phyloP scores from a whole-genome alignment of 2,797 vertebrate genomes.

The Alauda arvensis region DNA sequence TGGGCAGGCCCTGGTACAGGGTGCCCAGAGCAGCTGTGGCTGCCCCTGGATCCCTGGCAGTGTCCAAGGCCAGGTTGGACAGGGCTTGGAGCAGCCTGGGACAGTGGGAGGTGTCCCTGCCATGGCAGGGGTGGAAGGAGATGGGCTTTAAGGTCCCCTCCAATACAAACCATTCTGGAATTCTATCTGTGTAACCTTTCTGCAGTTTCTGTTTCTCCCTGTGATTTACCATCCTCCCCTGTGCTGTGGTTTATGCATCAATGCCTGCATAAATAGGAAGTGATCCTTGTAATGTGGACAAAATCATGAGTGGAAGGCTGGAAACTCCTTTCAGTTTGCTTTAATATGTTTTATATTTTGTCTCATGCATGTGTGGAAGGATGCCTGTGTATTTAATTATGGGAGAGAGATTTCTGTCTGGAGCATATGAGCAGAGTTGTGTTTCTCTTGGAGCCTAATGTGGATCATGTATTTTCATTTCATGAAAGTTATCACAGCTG shows the following conservation, averaged over 20 bases:
- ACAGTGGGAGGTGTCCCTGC: not conserved
- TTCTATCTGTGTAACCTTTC: fast-evolving
- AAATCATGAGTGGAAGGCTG: not conserved
- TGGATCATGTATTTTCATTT: not conserved
- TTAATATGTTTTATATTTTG: not conserved
- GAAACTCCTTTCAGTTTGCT: not conserved
- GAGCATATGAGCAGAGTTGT: not conserved
- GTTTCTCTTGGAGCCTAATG: not conserved
- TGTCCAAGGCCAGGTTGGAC: fast-evolving
- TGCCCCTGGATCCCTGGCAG: not conserved
- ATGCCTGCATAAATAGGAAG: not conserved
- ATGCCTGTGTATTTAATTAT: not conserved
- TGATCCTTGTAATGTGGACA: not conserved
- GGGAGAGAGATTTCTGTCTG: not conserved
- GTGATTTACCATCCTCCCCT: not conserved
- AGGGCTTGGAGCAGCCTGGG: not conserved
- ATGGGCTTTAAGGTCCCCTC: not conserved
- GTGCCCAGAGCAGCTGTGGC: not conserved
- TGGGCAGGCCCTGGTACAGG: not conserved
- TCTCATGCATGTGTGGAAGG: not conserved
- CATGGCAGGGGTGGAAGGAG: fast-evolving
- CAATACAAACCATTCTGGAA: not conserved
- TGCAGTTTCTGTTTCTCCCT: not conserved
- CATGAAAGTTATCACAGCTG: not conserved
- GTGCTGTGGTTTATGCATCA: not conserved